Evolutionary conservation across 2,888 invertebrate genomes (phyloP), one percentile per base, ranked within the genome.

Genomic region (Drosophila meridiana): DNA sequence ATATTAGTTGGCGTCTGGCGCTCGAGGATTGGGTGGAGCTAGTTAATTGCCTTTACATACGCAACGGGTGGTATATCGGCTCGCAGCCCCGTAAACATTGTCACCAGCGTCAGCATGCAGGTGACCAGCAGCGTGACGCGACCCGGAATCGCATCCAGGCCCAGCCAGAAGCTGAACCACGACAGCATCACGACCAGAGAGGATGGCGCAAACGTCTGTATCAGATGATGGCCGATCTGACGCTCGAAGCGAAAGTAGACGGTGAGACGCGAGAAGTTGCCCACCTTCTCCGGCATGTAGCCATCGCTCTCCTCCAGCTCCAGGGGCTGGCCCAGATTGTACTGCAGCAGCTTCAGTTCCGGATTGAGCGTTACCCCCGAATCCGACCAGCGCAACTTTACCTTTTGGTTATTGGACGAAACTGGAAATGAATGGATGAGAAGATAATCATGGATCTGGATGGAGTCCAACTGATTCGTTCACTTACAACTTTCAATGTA

Each of bases 91-190:
- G 97, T 97, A 87, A 97, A 97, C 96, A 97, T 97, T 28, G 97
- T 97, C 53, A 97, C 97, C 48, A 97, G 93, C 0, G 97, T 97
- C 84, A 97, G 94, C 95, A 97, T 96, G 91, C 97, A 97, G 11
- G 97, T 97, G 26, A 97, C 97, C 62, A 97, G 93, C 36, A 97
- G 93, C 0, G 97, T 96, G 9, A 97, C 96, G 53, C 97, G 94
- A 0, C 97, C 97, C 3, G 97, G 97, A 59, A 97, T 96, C 0
- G 97, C 97, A 89, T 97, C 97, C 82, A 97, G 92, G 56, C 97
- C 97, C 36, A 97, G 92, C 97, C 97, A 97, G 92, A 97, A 97
- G 89, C 97, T 97, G 91, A 97, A 97, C 97, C 97, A 97, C 4
- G 97, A 97, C 8, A 97, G 92, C 94, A 97, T 96, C 11, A 97